Base-by-base conservation (phyloP, 37 sponge, comb jelly and placozoan species). In the Halisarca cf. caerulea region DNA sequence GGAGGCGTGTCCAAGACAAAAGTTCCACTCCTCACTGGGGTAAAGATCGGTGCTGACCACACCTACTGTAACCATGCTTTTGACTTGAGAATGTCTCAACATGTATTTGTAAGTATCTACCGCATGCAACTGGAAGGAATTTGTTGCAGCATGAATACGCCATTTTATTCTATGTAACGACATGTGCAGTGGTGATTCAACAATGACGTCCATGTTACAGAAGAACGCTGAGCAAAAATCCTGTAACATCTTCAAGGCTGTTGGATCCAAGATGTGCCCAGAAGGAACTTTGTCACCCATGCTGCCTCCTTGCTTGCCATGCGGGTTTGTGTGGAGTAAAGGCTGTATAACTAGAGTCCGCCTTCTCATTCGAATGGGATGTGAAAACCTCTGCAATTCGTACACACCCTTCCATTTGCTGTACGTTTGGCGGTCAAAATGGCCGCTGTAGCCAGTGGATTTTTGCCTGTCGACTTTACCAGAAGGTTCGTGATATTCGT, bases 1-100 rank as follows among this genome's bases (percentile, higher is more conserved):
- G 39, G 84, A 89, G 32, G 95, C 95, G 21, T 95, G 88, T 2
- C 97, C 97, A 30, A 97, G 86, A 27, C 89, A 92, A 79, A 97
- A 97, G 83, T 97, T 97, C 91, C 92, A 92, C 43, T 90, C 85
- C 3, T 86, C 88, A n/a, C 81, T 51, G 0, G 97, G 97, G 82
- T 94, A 97, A 0, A 97, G 84, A 59, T 97, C 97, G 8, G 83
- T 87, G 32, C 82, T 71, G 17, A 92, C 92, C 2, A 97, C 89
- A 0, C 89, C 94, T 38, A 91, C 32, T 1, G 86, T 55, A 66
- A 89, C 84, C 47, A 81, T 86, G 9, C 85, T 83, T 1, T 87
- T 77, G 28, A 53, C 75, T 0, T 78, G 82, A 64, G 77, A 40
- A 0, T 69, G 60, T 9, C 41, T 30, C 24, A 77, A 36, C 11